Conservation (phyloP, 1,140 invertebrate genomes). For the Tetranychus cinnabarinus region DNA sequence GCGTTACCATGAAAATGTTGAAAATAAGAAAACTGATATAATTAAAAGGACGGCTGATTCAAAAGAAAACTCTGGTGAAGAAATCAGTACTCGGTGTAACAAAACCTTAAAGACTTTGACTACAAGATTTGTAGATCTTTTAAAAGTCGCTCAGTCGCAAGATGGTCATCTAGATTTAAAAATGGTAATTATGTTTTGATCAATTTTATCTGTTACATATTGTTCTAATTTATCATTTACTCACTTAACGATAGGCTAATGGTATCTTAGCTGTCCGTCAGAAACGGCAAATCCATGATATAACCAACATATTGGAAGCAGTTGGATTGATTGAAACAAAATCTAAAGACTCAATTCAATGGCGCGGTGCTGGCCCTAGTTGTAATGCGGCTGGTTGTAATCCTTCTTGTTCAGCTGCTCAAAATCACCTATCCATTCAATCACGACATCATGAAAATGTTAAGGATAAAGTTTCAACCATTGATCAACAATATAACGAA, state of each 20-base stretch:
- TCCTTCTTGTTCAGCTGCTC: constrained; percentile 14
- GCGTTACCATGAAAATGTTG: background rate
- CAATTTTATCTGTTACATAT: background rate
- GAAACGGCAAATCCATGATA: constrained; percentile 92
- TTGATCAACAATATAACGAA: background rate
- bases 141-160: constrained; percentile 59
- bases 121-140: constrained; percentile 74
- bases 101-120: constrained; percentile 88
- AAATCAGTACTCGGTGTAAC: constrained; percentile 32
- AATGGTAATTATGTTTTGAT: constrained; percentile 38
- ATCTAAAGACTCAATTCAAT: constrained; percentile 90
- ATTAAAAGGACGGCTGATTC: background rate
- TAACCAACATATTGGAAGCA: constrained; percentile 95
- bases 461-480: constrained; percentile 31
- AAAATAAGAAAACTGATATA: background rate
- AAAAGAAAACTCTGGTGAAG: background rate
- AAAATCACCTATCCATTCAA: background rate
- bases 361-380: constrained; percentile 51
- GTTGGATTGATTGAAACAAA: constrained; percentile 95
- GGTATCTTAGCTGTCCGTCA: constrained; percentile 74
- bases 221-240: background rate
- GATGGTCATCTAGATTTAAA: constrained; percentile 91
- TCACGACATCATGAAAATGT: constrained; percentile 35
- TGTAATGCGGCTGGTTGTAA: constrained; percentile 45
- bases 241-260: constrained; percentile 41